Base-by-base conservation (phyloP, 2,113 vertebrate species). In the Synodontis membranacea region DNA sequence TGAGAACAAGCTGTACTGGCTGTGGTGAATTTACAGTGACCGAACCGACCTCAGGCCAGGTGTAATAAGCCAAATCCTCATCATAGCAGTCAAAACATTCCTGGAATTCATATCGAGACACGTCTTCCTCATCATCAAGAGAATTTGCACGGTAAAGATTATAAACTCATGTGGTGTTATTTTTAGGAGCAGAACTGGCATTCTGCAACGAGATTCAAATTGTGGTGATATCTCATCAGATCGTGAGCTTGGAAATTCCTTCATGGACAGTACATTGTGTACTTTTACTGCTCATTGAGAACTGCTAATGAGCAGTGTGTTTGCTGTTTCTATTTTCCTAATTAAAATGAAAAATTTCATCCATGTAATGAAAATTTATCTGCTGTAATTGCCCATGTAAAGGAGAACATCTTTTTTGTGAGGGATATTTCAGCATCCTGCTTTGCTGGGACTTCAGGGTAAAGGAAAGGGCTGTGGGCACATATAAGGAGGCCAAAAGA, bases 401-500 rank as follows among this genome's bases (percentile, higher is more conserved):
- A 90, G 76, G 34, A 62, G 60, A 88, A 83, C 66, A 75, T 58
- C 76, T 86, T 87, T 66, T 46, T 31, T 80, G 56, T 62, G n/a
- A 64, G 46, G 39, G 54, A 23, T 86, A 60, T 82, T 87, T 90
- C 58, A 60, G 75, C 79, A 21, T 85, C 54, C 80, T 80, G 78
- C 42, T 87, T 90, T 68, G 54, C 66, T 74, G 46, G 48, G 60
- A 68, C 72, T 44, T 83, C 28, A 42, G 72, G 80, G 85, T 56
- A 68, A 89, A 86, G 83, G 31, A 82, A 88, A 84, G 46, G 52
- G 58, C 86, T 87, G 84, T 28, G 82, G 78, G 87, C 70, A 83
- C 82, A 66, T 78, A 48, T 72, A 60, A 87, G 62, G 58, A 88
- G 50, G 68, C 17, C 85, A 90, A 66, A 80, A 89, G 86, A 89